phyloP scores from a whole-genome alignment of 2,888 invertebrate genomes.

The Orchestes rusci region DNA sequence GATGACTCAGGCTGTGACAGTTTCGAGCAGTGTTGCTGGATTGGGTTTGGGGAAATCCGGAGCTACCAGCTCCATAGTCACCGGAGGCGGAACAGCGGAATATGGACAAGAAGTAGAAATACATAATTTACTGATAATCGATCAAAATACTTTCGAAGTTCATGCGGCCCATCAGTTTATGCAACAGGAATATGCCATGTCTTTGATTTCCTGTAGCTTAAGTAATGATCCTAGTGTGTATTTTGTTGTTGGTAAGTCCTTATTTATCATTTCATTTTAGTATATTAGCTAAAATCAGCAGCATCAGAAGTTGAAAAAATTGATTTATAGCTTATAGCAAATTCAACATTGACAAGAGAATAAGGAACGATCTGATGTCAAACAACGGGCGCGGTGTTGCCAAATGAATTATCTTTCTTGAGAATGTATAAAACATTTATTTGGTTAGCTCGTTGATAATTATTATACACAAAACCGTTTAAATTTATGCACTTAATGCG shows the following conservation, averaged over 20 bases:
- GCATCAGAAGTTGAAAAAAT: no score
- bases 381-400: no score
- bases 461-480: no score
- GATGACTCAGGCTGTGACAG: slow-evolving; percentile 57
- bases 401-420: no score
- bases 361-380: no score
- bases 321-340: no score
- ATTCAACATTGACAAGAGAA: no score
- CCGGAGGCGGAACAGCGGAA: slow-evolving; percentile 42
- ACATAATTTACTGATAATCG: slow-evolving; percentile 83
- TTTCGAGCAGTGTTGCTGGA: slow-evolving; percentile 49
- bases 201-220: slow-evolving; percentile 81
- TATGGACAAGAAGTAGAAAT: slow-evolving; percentile 83
- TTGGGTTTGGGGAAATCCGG: slow-evolving; percentile 46
- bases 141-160: slow-evolving; percentile 96
- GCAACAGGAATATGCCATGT: slow-evolving; percentile 84
- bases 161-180: slow-evolving; percentile 90
- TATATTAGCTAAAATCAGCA: no score
- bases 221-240: slow-evolving; percentile 89
- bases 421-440: no score
- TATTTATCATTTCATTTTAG: no score
- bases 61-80: slow-evolving; percentile 38
- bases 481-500: no score
- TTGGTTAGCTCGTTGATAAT: no score
- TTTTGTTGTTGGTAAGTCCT: slow-evolving; percentile 76